Evolutionary conservation across 2,797 vertebrate species (phyloP).

Genomic region (Falco novaeseelandiae): DNA sequence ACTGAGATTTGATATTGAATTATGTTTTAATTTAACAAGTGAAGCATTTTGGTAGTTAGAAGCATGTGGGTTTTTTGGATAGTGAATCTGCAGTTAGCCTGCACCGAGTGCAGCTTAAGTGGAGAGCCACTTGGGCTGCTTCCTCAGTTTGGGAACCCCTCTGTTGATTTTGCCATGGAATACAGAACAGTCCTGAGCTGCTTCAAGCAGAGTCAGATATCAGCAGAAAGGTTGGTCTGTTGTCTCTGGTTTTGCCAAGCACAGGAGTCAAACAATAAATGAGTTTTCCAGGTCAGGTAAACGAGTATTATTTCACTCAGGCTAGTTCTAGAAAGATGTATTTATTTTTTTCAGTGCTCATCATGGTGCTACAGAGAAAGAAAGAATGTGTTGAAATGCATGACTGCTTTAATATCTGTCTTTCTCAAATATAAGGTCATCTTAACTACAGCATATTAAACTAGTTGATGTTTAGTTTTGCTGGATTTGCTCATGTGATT

Average conservation of each 20-base stretch:
- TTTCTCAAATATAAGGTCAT: background rate
- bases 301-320: background rate
- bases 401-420: background rate
- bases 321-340: background rate
- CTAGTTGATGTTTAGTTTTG: background rate
- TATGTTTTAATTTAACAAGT: background rate
- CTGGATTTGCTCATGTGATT: background rate
- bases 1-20: background rate
- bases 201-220: background rate
- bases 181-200: background rate
- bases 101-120: background rate
- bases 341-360: background rate
- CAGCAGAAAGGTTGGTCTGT: background rate
- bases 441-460: background rate
- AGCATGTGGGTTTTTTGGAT: background rate
- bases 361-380: background rate
- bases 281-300: background rate
- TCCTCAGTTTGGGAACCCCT: background rate
- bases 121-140: background rate
- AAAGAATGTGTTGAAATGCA: background rate
- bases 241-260: background rate
- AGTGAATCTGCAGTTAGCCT: background rate
- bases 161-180: background rate
- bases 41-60: background rate
- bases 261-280: background rate